Evolutionary conservation across 2,113 vertebrate species (phyloP).

Genomic region (Lucifuga dentata): DNA sequence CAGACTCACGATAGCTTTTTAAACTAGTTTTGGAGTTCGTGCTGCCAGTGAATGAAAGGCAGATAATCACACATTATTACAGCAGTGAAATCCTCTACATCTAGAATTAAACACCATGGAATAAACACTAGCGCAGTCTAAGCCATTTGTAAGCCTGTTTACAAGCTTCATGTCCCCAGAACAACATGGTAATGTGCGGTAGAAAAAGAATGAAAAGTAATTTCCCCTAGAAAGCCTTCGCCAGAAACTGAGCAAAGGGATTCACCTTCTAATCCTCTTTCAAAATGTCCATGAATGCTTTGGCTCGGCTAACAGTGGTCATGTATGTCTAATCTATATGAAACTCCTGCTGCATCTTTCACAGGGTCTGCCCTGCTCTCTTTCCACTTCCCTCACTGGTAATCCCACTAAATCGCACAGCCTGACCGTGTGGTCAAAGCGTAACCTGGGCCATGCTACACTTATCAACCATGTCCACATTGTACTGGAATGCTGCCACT

Average conservation of each 20-base stretch:
- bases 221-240: slow-evolving; percentile 70
- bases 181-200: slow-evolving; percentile 61
- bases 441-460: slow-evolving; percentile 57
- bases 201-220: slow-evolving; percentile 74
- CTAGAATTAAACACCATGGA: slow-evolving; percentile 51
- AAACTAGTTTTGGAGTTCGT: slow-evolving; percentile 2
- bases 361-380: slow-evolving; percentile 60
- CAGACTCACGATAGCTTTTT: neutral
- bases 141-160: slow-evolving; percentile 71
- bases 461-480: slow-evolving; percentile 76
- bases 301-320: slow-evolving; percentile 71
- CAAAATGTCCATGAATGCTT: slow-evolving; percentile 72
- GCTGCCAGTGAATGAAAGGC: slow-evolving; percentile 20
- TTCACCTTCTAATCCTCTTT: slow-evolving; percentile 81
- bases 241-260: slow-evolving; percentile 79
- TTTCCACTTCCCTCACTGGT: slow-evolving; percentile 53
- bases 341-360: slow-evolving; percentile 76
- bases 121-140: slow-evolving; percentile 47
- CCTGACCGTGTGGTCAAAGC: slow-evolving; percentile 63
- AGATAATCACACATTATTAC: slow-evolving; percentile 43
- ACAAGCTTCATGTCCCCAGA: slow-evolving; percentile 60
- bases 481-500: slow-evolving; percentile 62
- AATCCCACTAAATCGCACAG: slow-evolving; percentile 75
- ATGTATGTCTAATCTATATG: slow-evolving; percentile 82
- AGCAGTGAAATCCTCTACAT: slow-evolving; percentile 43